Conservation (phyloP, 1,140 invertebrate genomes). For the Arion vulgaris region DNA sequence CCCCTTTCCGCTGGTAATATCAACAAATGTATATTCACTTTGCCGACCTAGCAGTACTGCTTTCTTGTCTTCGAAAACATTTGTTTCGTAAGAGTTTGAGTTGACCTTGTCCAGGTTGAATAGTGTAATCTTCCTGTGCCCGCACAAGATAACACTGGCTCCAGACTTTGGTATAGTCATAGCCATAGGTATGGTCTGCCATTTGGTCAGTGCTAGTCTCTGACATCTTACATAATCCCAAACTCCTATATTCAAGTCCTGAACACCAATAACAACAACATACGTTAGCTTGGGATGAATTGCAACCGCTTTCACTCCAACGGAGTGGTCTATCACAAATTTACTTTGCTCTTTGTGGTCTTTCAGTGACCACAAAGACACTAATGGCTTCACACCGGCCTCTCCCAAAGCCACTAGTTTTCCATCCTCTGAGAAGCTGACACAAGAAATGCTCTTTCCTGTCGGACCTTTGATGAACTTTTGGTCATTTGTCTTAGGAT, state of each 20-base stretch:
- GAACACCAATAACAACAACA: neutral
- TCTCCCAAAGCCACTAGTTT: conserved; percentile 36
- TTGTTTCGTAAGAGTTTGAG: conserved; percentile 31
- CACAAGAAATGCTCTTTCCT: neutral
- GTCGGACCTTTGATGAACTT: conserved; percentile 32
- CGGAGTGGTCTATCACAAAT: conserved; percentile 4
- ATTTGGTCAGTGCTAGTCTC: conserved; percentile 7
- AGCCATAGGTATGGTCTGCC: conserved; percentile 14
- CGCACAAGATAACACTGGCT: conserved; percentile 9
- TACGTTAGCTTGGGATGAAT: conserved; percentile 16
- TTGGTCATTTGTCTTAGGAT: conserved; percentile 27
- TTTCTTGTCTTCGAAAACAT: conserved; percentile 23
- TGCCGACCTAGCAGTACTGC: conserved; percentile 31
- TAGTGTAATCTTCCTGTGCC: conserved; percentile 29
- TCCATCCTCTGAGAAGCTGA: conserved; percentile 22
- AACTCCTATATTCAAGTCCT: conserved; percentile 10
- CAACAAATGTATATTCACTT: conserved; percentile 36
- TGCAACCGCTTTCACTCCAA: neutral
- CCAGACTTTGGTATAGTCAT: conserved; percentile 31
- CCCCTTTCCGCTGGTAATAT: conserved; percentile 21
- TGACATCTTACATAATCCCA: conserved; percentile 23
- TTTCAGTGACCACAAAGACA: conserved; percentile 10
- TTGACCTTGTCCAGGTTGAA: conserved; percentile 14
- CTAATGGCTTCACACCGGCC: conserved; percentile 20
- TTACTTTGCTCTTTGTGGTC: conserved; percentile 12